phyloP scores from a whole-genome alignment of 2,888 invertebrate genomes.

The Nemurella pictetii region DNA sequence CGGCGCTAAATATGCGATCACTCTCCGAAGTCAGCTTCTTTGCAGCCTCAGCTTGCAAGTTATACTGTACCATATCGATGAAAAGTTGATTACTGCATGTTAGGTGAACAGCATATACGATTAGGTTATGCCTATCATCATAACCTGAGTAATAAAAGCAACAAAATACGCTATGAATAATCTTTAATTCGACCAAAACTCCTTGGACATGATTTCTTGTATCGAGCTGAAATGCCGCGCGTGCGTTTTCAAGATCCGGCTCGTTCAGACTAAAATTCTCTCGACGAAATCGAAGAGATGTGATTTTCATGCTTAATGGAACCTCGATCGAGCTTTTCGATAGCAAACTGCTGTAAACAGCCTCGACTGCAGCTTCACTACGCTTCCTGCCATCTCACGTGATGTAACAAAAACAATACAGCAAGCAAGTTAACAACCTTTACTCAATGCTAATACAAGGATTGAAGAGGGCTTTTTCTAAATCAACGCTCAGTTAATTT shows the following conservation, averaged over 20 bases:
- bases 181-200: slow-evolving; percentile 12
- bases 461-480: too few species aligned
- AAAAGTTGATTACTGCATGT: background rate
- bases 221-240: background rate
- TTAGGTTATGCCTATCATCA: background rate
- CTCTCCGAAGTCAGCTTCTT: background rate
- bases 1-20: background rate
- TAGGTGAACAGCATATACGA: background rate
- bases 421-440: too few species aligned
- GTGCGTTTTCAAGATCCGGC: background rate
- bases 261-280: background rate
- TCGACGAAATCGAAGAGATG: background rate
- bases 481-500: too few species aligned
- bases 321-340: background rate
- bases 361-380: too few species aligned
- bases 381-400: too few species aligned
- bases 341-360: too few species aligned
- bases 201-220: background rate
- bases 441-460: too few species aligned
- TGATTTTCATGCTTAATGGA: background rate
- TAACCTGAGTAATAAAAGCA: background rate
- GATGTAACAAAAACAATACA: too few species aligned
- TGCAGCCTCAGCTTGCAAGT: background rate
- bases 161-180: slow-evolving; percentile 23
- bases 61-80: background rate